Conservation (phyloP, 92 coral and sea anemone genomes). For the Chrysogorgia sp. region DNA sequence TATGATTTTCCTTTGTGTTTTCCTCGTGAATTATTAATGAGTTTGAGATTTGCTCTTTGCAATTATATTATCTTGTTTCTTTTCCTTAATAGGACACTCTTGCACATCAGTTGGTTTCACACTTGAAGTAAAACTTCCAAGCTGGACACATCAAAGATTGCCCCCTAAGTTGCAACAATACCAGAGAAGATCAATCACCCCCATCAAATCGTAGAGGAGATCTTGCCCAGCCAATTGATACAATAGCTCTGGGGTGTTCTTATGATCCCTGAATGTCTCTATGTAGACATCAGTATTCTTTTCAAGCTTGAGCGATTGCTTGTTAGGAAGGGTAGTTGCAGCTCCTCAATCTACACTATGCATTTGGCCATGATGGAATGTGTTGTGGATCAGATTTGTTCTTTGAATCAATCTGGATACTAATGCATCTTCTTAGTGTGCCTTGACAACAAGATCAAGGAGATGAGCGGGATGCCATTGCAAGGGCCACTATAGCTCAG, state of each 20-base stretch:
- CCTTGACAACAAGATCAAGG: constrained; percentile 3
- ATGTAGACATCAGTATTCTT: constrained; percentile 8
- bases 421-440: constrained; percentile 10
- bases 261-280: constrained; percentile 23
- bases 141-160: constrained; percentile 26
- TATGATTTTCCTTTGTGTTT: no score
- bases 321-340: constrained; percentile 16
- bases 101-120: no score
- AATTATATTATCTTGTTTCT: no score
- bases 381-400: constrained; percentile 12
- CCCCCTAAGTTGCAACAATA: constrained; percentile 10
- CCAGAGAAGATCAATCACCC: constrained; percentile 19
- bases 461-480: constrained; percentile 33
- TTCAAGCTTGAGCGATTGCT: constrained; percentile 17
- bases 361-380: constrained; percentile 11
- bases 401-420: constrained; percentile 16
- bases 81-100: no score
- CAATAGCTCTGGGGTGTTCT: constrained; percentile 21
- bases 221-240: constrained; percentile 22
- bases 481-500: constrained; percentile 20
- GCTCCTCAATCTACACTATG: neutral
- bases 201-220: constrained; percentile 22
- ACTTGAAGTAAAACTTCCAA: constrained; percentile 8
- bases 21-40: no score
- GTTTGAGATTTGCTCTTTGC: no score